Conservation (phyloP, 2,797 vertebrate genomes). For the Esox lucius region DNA sequence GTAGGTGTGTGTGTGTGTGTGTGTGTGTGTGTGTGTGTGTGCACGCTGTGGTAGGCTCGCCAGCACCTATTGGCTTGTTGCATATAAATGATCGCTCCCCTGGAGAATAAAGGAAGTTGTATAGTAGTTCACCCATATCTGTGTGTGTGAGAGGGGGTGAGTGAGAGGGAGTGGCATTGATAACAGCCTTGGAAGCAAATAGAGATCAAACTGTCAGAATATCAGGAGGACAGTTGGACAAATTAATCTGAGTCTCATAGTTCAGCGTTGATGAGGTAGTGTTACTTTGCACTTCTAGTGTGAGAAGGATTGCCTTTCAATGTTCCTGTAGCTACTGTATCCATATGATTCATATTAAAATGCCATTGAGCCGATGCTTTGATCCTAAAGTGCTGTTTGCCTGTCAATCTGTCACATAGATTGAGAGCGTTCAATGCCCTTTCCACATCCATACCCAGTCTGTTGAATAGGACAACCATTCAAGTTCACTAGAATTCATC, state of each 20-base stretch:
- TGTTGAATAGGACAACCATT: neutral
- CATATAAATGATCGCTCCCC: neutral
- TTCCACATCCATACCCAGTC: neutral
- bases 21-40: neutral
- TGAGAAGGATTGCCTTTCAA: neutral
- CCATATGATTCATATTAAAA: neutral
- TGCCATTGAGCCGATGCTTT: neutral
- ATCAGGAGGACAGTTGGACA: constrained; percentile 5
- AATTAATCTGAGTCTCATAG: neutral
- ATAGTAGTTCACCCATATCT: neutral
- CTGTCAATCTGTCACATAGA: neutral
- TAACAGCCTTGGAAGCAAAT: neutral
- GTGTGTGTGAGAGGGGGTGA: constrained; percentile 2
- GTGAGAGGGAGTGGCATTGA: neutral
- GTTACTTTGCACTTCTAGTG: neutral
- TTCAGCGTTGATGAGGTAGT: neutral
- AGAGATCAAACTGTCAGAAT: constrained; percentile 11
- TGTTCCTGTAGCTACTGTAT: neutral
- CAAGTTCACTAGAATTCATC: neutral
- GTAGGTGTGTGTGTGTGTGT: neutral
- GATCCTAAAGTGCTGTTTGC: neutral
- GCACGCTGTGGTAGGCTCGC: neutral
- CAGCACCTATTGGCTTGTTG: constrained; percentile 7
- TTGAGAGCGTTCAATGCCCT: neutral
- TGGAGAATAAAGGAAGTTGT: neutral